Base-by-base conservation (phyloP, 2,888 invertebrate species). In the Emmelina monodactyla region DNA sequence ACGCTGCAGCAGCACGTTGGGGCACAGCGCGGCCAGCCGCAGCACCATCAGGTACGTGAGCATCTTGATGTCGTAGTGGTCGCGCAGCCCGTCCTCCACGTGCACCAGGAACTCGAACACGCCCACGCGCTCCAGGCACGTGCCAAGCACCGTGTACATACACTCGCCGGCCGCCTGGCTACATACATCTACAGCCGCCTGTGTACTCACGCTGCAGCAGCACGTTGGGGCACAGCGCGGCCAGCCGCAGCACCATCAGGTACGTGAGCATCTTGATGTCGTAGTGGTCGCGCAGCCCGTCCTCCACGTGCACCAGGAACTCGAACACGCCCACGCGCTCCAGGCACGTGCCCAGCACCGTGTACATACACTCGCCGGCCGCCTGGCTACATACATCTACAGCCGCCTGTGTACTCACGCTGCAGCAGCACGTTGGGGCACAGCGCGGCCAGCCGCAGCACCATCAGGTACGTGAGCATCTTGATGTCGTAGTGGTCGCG, bases 331-430 rank as follows among this genome's bases (percentile, higher is more conserved):
- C 97, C 30, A 99, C 85, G 38, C 96, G 85, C 67, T 98, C 98
- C 37, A 98, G 83, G 60, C 98, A 98, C 14, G 93, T 90, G 61
- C 98, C 98, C 37, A 99, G 79, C 37, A 99, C 78, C 1, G 99
- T 99, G 82, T 99, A 99, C 98, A 99, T 99, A 82, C 99, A 99
- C 70, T 98, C 29, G 71, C 97, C 98, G 1, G 97, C 97, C 11
- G 97, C 97, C 81, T 99, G 99, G 62, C 99, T n/a, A n/a, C n/a
- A n/a, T n/a, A n/a, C n/a, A n/a, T n/a, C n/a, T n/a, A n/a, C n/a
- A n/a, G n/a, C n/a, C n/a, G n/a, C n/a, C n/a, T n/a, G n/a, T n/a
- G n/a, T n/a, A 51, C 86, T 84, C 76, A 94, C 96, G 88, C 69
- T 97, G 92, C 50, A 97, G 71, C 12, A 97, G 95, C 37, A 95